Conservation (phyloP, 2,113 vertebrate genomes). For the Xiphophorus maculatus region DNA sequence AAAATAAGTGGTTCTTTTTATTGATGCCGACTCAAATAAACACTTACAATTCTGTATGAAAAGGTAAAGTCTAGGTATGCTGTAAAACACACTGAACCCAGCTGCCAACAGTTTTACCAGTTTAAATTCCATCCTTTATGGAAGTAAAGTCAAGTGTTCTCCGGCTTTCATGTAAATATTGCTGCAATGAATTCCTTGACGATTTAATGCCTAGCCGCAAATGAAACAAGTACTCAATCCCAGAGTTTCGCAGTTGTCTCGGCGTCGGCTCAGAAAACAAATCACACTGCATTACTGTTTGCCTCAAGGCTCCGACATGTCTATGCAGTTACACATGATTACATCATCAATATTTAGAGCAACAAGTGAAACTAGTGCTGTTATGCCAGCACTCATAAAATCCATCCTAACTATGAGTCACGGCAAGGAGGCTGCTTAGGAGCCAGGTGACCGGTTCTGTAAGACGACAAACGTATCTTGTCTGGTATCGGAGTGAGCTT, state of each 20-base stretch:
- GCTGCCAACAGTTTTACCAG: background rate
- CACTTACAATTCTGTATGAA: background rate
- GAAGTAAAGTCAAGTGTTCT: background rate
- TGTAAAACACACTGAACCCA: background rate
- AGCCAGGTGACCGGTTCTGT: slow-evolving; percentile 21
- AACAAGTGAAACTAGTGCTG: slow-evolving; percentile 46
- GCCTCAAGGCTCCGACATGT: slow-evolving; percentile 57
- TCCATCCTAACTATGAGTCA: slow-evolving; percentile 51
- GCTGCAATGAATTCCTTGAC: background rate
- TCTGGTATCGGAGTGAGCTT: slow-evolving; percentile 34
- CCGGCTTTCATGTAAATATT: background rate
- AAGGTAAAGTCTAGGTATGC: background rate
- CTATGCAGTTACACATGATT: slow-evolving; percentile 52
- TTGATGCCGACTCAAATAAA: background rate
- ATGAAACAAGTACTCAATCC: slow-evolving; percentile 21
- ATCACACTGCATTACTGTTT: slow-evolving; percentile 31
- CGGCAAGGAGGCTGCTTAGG: slow-evolving; percentile 19
- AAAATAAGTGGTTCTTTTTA: background rate
- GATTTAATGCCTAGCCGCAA: slow-evolving; percentile 22
- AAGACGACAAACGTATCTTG: slow-evolving; percentile 6
- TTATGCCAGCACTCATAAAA: slow-evolving; percentile 39
- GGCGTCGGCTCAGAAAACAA: slow-evolving; percentile 16
- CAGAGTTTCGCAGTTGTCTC: slow-evolving; percentile 34
- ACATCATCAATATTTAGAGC: slow-evolving; percentile 63
- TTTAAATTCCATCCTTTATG: slow-evolving; percentile 4